Base-by-base conservation (phyloP, 2,113 vertebrate genomes). In the Kryptolebias marmoratus region DNA sequence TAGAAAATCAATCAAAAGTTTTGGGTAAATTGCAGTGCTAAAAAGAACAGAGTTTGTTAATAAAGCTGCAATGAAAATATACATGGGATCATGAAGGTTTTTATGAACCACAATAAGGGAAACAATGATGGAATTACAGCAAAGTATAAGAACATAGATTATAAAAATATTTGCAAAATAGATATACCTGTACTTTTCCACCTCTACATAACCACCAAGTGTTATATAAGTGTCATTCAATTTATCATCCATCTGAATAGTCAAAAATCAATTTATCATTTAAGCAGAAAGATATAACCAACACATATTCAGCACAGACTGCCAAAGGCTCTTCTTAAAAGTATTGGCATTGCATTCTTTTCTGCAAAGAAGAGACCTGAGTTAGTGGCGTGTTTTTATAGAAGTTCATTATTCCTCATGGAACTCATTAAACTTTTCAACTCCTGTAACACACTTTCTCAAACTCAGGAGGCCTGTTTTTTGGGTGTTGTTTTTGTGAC, bases 41-140 rank as follows among this genome's bases (percentile, higher is more conserved):
- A 18, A 69, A 47, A 83, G 4, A 58, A 77, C 16, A 62, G 80
- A 80, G 64, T 86, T 86, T 0, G 64, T 1, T 11, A 80, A 22
- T 63, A 86, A 27, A 50, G 71, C 81, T 28, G 84, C 78, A 47
- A 83, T 81, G 18, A 87, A 83, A 55, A 83, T 66, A 44, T 83
- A 87, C 81, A 81, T 83, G 0, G 84, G 84, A 5, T 83, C 59
- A 55, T 83, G 74, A 8, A 87, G 81, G 32, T 31, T 73, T 32
- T 63, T n/a, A 12, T 87, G 68, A 66, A 44, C 22, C 28, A 62
- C 32, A 18, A 83, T 78, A 0, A 86, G 31, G 7, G 1, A 78
- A 16, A 81, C 22, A 18, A 87, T 73, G 0, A 53, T 73, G 11
- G 16, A 81, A 47, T 79, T 83, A 68, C 47, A 47, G 68, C 68